Evolutionary conservation across 2,797 vertebrate genomes (phyloP).

Genomic region (Aldrovandia affinis): DNA sequence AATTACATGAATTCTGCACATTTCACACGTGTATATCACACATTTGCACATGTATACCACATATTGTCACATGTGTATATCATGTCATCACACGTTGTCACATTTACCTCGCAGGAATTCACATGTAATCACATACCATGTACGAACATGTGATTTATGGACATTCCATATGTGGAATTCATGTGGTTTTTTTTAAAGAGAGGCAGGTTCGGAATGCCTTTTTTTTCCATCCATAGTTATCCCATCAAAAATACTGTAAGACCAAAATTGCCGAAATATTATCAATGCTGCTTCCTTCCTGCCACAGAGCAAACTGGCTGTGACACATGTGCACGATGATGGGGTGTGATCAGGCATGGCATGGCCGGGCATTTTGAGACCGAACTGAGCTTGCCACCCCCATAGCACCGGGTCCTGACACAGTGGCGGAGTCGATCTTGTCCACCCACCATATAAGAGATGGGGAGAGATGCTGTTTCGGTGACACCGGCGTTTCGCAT

Average conservation of each 20-base stretch:
- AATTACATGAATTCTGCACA: too few relatives aligned
- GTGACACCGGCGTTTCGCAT: background rate
- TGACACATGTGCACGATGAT: background rate
- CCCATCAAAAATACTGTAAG: background rate
- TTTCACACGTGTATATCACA: too few relatives aligned
- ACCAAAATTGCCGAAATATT: background rate
- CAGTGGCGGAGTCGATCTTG: background rate
- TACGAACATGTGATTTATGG: too few relatives aligned
- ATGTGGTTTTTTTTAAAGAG: too few relatives aligned
- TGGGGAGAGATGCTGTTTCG: background rate
- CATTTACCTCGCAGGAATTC: too few relatives aligned
- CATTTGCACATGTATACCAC: too few relatives aligned
- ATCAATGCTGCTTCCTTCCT: background rate
- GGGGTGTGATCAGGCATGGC: background rate
- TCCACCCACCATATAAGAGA: background rate
- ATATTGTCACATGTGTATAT: too few relatives aligned
- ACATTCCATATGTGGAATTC: too few relatives aligned
- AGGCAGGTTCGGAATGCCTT: background rate
- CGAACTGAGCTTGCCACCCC: background rate
- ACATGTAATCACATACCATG: too few relatives aligned
- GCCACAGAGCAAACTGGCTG: background rate
- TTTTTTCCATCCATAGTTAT: background rate
- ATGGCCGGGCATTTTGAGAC: background rate
- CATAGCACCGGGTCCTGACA: background rate
- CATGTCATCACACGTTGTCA: too few relatives aligned